phyloP scores from a whole-genome alignment of 2,113 vertebrate species.

The Puma concolor region DNA sequence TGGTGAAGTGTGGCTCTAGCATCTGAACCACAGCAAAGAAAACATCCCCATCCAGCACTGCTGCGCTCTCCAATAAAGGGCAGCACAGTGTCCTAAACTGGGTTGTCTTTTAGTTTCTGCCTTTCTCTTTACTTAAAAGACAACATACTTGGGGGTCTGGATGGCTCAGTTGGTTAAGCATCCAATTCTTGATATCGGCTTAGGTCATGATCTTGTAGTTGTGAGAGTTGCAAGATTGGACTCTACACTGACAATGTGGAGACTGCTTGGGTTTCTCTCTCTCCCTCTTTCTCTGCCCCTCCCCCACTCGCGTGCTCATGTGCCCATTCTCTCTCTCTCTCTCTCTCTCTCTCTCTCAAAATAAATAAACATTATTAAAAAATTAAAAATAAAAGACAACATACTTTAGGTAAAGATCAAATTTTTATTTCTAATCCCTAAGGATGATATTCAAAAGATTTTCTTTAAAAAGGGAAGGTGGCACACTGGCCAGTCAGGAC shows the following conservation, averaged over 20 bases:
- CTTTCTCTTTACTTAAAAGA: not conserved
- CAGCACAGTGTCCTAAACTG: accelerated
- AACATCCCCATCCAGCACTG: not conserved
- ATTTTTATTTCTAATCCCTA: not conserved
- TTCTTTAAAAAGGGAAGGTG: not conserved
- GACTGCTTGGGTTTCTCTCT: no score
- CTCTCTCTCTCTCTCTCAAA: no score
- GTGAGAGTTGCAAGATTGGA: no score
- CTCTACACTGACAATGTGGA: no score
- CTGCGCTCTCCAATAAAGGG: not conserved
- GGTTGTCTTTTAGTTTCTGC: not conserved
- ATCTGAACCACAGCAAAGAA: not conserved
- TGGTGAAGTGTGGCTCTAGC: not conserved
- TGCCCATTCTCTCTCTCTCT: no score
- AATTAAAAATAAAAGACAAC: not conserved
- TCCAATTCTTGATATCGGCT: no score
- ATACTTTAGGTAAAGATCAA: not conserved
- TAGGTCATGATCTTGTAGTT: no score
- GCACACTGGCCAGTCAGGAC: not conserved
- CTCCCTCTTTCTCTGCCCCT: no score
- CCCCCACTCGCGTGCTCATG: no score
- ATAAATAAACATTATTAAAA: no score
- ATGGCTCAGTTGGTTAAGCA: no score
- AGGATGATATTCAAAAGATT: not conserved
- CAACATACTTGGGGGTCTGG: not conserved